A percentile compares a stretch with the other conserved stretches of the same genome.
These are phyloP conservation scores for Neosilurus hyrtlii DNA, from an alignment of 2,797 vertebrate genomes.

Conservation along the genomic window DNA sequence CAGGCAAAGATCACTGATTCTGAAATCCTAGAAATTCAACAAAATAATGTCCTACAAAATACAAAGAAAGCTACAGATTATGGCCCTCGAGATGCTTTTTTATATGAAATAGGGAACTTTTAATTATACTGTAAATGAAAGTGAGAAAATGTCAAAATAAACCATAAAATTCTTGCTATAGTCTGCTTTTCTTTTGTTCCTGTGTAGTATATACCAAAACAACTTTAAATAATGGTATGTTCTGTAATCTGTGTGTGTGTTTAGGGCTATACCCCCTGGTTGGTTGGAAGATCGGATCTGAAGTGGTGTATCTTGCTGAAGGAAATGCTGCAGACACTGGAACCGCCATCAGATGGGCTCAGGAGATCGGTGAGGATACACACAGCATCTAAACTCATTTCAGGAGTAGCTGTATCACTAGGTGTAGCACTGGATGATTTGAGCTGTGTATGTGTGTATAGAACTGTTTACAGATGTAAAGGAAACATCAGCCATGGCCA, in stretches of 20 bases:
- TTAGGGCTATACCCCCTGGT: slow-evolving; percentile 91
- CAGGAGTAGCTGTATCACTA: neutral
- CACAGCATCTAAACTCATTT: neutral
- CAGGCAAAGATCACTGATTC: too few relatives aligned
- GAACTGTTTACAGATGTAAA: slow-evolving; percentile 84
- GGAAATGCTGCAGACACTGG: slow-evolving; percentile 87
- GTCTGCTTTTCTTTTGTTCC: too few relatives aligned
- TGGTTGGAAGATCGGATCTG: slow-evolving; percentile 93
- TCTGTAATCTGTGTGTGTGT: neutral
- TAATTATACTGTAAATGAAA: too few relatives aligned
- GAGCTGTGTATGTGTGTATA: slow-evolving; percentile 53
- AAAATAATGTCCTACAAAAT: too few relatives aligned
- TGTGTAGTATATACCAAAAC: too few relatives aligned
- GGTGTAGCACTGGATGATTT: neutral
- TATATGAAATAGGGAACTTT: too few relatives aligned
- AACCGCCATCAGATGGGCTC: slow-evolving; percentile 88
- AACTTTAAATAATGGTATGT: too few relatives aligned
- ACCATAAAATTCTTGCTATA: too few relatives aligned
- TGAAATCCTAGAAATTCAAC: too few relatives aligned
- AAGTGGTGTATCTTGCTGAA: slow-evolving; percentile 89
- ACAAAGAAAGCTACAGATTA: too few relatives aligned
- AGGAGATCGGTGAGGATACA: slow-evolving; percentile 81
- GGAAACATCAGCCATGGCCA: slow-evolving; percentile 86
- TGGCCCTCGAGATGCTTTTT: too few relatives aligned
- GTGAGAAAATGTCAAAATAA: too few relatives aligned